Evolutionary conservation across 2,113 vertebrate species (phyloP), one percentile per base, ranked within the genome.

Genomic region (Anhinga rufa): DNA sequence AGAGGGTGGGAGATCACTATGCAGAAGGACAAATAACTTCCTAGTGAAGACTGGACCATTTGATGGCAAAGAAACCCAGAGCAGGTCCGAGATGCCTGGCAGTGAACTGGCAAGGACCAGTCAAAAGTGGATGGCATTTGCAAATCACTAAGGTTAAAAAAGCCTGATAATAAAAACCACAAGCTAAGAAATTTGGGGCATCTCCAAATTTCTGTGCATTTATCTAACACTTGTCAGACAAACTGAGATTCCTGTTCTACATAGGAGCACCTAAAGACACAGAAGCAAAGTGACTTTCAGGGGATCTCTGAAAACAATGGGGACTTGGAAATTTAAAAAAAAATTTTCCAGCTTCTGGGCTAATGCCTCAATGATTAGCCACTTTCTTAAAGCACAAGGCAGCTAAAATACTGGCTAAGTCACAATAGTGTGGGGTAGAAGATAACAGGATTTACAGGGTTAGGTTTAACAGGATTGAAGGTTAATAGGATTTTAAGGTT

Each of bases 401-500:
- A 90, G 57, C 52, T 55, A 58, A 82, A 22, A 55, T 12, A 65
- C 52, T 70, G n/a, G 58, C 58, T 40, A 65, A 70, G 34, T 79
- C 48, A 38, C 58, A 85, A 5, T 2, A 70, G 32, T 17, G 42
- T 32, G 15, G 51, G 51, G 46, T 48, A 91, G 58, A 91, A 82
- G 55, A 95, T 72, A 95, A 91, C 61, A 79, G 46, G 57, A 96
- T 93, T 94, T 95, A 65, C 62, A 91, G 62, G 34, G 82, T 77
- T 89, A 82, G 61, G 28, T 96, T 92, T 94, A 93, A 61, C 65
- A 85, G 70, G 87, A 79, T 87, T 87, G 70, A 92, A 91, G 38
- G 69, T 82, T 93, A 95, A 92, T 49, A 76, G 44, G 74, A 87
- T 90, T 94, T 96, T 76, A 89, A 92, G 24, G 49, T 61, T 82